Percentiles rank a stretch among this genome's conserved stretches.
Evolutionary conservation across 2,888 invertebrate genomes (phyloP).

Genomic region (Ephialtes manifestator): DNA sequence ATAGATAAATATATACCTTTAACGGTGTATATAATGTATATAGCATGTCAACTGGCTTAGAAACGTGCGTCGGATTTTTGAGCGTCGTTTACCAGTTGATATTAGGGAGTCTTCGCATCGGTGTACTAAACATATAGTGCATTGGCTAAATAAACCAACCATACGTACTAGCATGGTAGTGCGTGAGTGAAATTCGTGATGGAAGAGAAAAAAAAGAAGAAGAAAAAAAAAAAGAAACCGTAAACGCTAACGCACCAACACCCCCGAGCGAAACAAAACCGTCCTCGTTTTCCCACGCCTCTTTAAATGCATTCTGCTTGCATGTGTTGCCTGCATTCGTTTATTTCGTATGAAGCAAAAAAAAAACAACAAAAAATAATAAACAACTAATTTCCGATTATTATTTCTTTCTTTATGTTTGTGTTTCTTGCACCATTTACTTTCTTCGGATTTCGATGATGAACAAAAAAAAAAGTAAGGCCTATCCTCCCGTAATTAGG

Average conservation of each 20-base stretch:
- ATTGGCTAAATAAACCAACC: constrained; percentile 20
- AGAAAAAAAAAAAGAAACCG: constrained; percentile 56
- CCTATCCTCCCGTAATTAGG: constrained; percentile 92
- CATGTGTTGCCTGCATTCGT: constrained; percentile 85
- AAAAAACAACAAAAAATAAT: constrained; percentile 42
- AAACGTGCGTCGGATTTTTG: constrained; percentile 89
- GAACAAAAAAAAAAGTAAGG: constrained; percentile 86
- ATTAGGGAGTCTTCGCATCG: constrained; percentile 81
- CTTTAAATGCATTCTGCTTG: constrained; percentile 85
- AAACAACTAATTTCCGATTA: constrained; percentile 88
- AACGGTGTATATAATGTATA: constrained; percentile 23
- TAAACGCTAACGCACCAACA: constrained; percentile 64
- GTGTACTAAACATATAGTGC: constrained; percentile 25
- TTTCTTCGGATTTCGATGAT: constrained; percentile 88
- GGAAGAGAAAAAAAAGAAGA: constrained; percentile 41
- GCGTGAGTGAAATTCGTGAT: constrained; percentile 47
- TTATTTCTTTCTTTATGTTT: constrained; percentile 91
- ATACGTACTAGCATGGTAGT: constrained; percentile 59
- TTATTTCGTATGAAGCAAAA: constrained; percentile 81
- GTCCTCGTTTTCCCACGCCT: constrained; percentile 77
- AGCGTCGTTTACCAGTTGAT: constrained; percentile 88
- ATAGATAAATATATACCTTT: constrained; percentile 33
- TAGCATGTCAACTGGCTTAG: constrained; percentile 55
- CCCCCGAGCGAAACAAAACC: constrained; percentile 56
- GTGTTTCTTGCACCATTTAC: constrained; percentile 88